Evolutionary conservation across 2,888 invertebrate species (phyloP).

Genomic region (Pantelozetes paolii): DNA sequence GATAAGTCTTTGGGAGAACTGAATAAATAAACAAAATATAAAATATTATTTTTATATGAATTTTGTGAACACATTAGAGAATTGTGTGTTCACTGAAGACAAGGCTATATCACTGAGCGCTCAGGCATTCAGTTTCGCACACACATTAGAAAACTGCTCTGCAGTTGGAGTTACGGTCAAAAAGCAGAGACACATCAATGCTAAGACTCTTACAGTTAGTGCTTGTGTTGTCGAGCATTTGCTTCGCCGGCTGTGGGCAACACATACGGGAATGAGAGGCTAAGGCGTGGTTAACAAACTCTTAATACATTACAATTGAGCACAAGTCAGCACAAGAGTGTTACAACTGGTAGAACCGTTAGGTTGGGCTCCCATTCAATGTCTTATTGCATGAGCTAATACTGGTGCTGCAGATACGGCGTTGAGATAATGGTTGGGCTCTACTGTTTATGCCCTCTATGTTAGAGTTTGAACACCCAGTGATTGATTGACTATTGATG

Average conservation of each 20-base stretch:
- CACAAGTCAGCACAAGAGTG: conserved; percentile 25
- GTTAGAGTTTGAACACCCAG: background rate
- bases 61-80: background rate
- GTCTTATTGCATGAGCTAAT: background rate
- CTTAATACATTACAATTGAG: conserved; percentile 13
- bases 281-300: conserved; percentile 30
- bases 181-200: conserved; percentile 17
- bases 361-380: conserved; percentile 8
- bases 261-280: background rate
- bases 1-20: background rate
- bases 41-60: conserved; percentile 19
- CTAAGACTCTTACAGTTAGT: conserved; percentile 1
- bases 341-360: conserved; percentile 28
- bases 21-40: background rate
- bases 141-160: background rate
- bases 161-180: background rate
- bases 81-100: background rate
- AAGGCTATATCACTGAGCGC: background rate
- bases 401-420: background rate
- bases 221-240: background rate
- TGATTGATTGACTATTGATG: conserved; percentile 27
- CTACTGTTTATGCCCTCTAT: conserved; percentile 31
- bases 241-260: background rate
- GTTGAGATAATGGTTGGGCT: background rate
- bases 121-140: background rate